phyloP scores from a whole-genome alignment of 2,797 vertebrate species.

The Notolepis coatsorum region DNA sequence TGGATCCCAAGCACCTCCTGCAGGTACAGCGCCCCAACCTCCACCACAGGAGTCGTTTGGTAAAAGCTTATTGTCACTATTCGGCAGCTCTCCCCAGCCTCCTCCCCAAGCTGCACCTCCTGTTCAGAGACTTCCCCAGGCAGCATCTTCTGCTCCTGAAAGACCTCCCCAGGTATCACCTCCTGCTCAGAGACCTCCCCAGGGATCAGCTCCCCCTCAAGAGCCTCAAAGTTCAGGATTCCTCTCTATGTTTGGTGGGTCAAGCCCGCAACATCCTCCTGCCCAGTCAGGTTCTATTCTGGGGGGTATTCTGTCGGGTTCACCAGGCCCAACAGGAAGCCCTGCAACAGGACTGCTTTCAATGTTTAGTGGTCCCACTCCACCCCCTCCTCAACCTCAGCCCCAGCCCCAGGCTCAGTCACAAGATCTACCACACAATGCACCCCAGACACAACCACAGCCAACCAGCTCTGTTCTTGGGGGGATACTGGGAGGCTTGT shows the following conservation, averaged over 20 bases:
- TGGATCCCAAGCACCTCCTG: no score
- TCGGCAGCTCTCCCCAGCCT: no score
- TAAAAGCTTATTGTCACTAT: no score
- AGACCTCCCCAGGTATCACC: constrained; percentile 39
- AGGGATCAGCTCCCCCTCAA: constrained; percentile 64
- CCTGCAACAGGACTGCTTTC: constrained; percentile 75
- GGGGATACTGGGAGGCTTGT: constrained; percentile 72
- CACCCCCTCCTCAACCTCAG: constrained; percentile 41
- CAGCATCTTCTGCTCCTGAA: constrained; percentile 62
- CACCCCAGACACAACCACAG: constrained; percentile 56
- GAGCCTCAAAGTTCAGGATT: constrained; percentile 71
- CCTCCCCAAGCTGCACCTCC: constrained; percentile 48
- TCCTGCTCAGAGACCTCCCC: constrained; percentile 42
- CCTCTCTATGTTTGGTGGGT: constrained; percentile 74
- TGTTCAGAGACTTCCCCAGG: constrained; percentile 43
- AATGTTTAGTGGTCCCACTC: constrained; percentile 64
- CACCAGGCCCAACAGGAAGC: constrained; percentile 68
- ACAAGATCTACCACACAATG: constrained; percentile 35
- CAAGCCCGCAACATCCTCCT: constrained; percentile 61
- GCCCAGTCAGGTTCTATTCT: constrained; percentile 69
- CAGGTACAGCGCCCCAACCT: no score
- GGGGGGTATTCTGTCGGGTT: constrained; percentile 70
- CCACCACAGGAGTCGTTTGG: no score
- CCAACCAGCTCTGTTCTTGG: constrained; percentile 68
- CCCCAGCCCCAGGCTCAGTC: constrained; percentile 51